phyloP scores from a whole-genome alignment of 2,888 invertebrate species.

The Leptopilina drosophilae region DNA sequence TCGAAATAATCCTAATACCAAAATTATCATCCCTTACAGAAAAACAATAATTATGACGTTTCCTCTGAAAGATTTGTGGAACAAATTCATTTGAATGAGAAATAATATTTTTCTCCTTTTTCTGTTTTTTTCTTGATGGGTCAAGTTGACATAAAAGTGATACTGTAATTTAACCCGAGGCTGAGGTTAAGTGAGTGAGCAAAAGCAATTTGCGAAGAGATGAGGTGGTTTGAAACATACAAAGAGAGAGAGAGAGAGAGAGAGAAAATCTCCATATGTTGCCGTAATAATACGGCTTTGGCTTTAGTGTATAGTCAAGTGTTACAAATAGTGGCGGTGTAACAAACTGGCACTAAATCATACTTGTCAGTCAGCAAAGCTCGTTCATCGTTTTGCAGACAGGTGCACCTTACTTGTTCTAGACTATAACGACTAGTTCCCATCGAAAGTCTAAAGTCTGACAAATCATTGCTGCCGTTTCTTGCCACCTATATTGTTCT shows the following conservation, averaged over 20 bases:
- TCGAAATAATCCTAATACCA: no score
- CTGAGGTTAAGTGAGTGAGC: conserved; percentile 43
- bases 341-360: conserved; percentile 73
- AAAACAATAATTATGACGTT: no score
- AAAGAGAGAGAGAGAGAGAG: background rate
- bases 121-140: background rate
- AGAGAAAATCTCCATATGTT: conserved; percentile 54
- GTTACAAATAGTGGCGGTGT: conserved; percentile 63
- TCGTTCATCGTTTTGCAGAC: conserved; percentile 58
- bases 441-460: conserved; percentile 44
- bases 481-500: background rate
- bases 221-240: conserved; percentile 43
- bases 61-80: no score
- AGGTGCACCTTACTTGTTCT: conserved; percentile 50
- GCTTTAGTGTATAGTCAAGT: conserved; percentile 51
- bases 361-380: conserved; percentile 64
- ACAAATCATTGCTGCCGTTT: conserved; percentile 51
- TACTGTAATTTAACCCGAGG: conserved; percentile 44
- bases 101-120: no score
- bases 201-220: conserved; percentile 53
- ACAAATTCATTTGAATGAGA: background rate
- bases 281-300: conserved; percentile 55
- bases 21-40: no score
- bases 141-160: conserved; percentile 25
- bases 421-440: conserved; percentile 39